These are phyloP conservation scores for Bombus difficillimus DNA, from an alignment of 1,140 invertebrate genomes.

Conservation along the genomic window DNA sequence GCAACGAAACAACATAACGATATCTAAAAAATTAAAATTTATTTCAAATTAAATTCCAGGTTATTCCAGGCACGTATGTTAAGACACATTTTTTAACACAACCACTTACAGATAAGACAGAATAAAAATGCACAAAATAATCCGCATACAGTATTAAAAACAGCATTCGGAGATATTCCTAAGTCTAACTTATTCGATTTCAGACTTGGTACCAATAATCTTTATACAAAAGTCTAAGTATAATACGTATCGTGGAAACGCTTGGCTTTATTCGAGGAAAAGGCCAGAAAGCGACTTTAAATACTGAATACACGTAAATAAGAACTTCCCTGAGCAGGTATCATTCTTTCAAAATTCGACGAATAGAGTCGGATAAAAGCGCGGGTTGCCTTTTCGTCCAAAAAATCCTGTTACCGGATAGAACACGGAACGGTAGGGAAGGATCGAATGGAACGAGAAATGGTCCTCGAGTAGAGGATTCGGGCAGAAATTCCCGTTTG, in stretches of 20 bases:
- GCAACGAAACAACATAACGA: too few relatives aligned
- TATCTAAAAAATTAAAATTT: too few relatives aligned
- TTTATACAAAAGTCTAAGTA: background rate
- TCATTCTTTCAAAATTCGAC: constrained; percentile 31
- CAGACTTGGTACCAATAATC: background rate
- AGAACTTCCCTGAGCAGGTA: background rate
- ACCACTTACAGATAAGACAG: too few relatives aligned
- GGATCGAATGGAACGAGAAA: background rate
- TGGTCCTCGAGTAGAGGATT: constrained; percentile 25
- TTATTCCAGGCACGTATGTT: too few relatives aligned
- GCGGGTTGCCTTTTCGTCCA: background rate
- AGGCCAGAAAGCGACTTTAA: background rate
- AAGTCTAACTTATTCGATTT: background rate
- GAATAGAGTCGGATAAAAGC: constrained; percentile 31
- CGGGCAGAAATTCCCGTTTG: constrained; percentile 10
- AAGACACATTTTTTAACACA: too few relatives aligned
- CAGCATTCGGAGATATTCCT: background rate
- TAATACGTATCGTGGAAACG: background rate
- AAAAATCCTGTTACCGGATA: constrained; percentile 41
- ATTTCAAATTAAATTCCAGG: too few relatives aligned
- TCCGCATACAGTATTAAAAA: too few relatives aligned
- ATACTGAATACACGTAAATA: background rate
- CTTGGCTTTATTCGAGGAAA: background rate
- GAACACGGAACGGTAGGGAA: background rate
- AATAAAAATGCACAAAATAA: background rate